Conservation (phyloP, 2,888 invertebrate species). For the Cheilosia vernalis region DNA sequence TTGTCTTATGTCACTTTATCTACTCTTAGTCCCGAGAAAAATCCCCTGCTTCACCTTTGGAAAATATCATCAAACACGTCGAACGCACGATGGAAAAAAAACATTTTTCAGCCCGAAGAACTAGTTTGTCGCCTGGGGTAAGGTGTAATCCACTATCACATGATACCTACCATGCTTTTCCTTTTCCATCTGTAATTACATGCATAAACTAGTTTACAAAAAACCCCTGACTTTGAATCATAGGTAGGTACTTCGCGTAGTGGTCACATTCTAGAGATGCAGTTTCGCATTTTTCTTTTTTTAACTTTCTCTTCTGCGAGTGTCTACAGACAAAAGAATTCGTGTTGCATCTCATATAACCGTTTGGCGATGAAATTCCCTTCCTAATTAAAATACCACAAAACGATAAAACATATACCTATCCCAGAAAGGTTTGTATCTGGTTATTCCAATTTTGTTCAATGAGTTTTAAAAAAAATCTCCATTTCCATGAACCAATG, state of each 20-base stretch:
- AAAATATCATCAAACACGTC: slow-evolving; percentile 7
- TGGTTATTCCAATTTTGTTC: slow-evolving; percentile 29
- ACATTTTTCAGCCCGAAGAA: not conserved
- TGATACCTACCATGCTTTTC: slow-evolving; percentile 11
- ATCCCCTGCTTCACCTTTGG: not conserved
- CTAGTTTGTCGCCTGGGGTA: slow-evolving; percentile 11
- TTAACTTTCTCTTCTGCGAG: not conserved
- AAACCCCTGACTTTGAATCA: slow-evolving; percentile 1
- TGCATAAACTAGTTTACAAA: slow-evolving; percentile 26
- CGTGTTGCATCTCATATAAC: not conserved
- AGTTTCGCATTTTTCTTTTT: not conserved
- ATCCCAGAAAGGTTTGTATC: slow-evolving; percentile 6
- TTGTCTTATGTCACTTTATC: too few relatives aligned
- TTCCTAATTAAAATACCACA: slow-evolving; percentile 17
- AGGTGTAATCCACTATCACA: not conserved
- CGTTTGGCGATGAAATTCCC: slow-evolving; percentile 16
- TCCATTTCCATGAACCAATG: slow-evolving; percentile 49
- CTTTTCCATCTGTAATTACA: slow-evolving; percentile 17
- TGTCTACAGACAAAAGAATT: slow-evolving; percentile 20
- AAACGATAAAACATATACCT: slow-evolving; percentile 3
- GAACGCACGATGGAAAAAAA: not conserved
- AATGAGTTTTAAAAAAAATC: slow-evolving; percentile 12
- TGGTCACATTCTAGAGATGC: slow-evolving; percentile 8
- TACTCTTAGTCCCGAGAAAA: too few relatives aligned
- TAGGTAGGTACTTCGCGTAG: not conserved